Percentiles rank a stretch among this genome's conserved stretches.
Evolutionary conservation across 2,113 vertebrate genomes (phyloP).

Genomic region (Lycocorax pyrrhopterus): DNA sequence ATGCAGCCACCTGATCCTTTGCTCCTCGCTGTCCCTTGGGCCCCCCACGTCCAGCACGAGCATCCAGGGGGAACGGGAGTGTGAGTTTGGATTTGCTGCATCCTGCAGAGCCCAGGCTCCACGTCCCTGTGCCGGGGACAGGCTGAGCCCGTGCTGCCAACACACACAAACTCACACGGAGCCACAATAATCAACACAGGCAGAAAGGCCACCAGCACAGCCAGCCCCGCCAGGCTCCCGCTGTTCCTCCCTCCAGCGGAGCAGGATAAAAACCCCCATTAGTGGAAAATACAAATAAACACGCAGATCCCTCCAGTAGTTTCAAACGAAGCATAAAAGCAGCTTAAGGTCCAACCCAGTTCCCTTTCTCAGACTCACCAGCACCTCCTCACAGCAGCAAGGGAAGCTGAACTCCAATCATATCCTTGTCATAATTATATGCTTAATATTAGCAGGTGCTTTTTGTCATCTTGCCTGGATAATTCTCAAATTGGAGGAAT

Average conservation of each 20-base stretch:
- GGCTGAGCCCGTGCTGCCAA: neutral
- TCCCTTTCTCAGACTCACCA: neutral
- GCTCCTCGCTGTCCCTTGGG: neutral
- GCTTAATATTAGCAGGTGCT: neutral
- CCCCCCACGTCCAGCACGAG: neutral
- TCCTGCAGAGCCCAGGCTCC: neutral
- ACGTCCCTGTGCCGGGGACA: neutral
- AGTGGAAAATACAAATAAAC: neutral
- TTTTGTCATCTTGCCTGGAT: neutral
- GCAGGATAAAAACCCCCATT: neutral
- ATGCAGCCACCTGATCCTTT: neutral
- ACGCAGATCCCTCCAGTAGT: neutral
- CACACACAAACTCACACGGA: neutral
- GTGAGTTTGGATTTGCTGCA: neutral
- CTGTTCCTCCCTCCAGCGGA: neutral
- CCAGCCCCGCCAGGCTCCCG: neutral
- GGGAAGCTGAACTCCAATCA: neutral
- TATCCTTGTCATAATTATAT: neutral
- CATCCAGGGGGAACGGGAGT: rapidly evolving
- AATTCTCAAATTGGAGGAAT: neutral
- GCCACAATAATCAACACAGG: neutral
- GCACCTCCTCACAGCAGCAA: neutral
- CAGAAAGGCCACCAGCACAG: neutral
- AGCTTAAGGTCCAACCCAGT: neutral
- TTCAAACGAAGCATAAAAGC: neutral